Conservation (phyloP, 2,888 invertebrate genomes). For the Coenonympha arcania region DNA sequence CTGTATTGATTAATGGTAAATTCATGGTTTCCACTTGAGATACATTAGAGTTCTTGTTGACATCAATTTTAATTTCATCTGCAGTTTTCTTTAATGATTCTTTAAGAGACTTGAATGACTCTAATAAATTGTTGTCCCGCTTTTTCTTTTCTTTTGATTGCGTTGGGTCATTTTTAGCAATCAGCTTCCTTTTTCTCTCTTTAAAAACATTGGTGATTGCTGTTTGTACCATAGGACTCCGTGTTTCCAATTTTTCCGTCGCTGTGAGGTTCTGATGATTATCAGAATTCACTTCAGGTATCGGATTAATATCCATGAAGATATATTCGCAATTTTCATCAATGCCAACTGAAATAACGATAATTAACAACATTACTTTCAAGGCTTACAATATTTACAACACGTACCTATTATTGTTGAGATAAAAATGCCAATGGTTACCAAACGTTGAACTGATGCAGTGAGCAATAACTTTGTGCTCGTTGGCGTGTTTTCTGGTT, state of each 20-base stretch:
- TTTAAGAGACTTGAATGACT: conserved; percentile 48
- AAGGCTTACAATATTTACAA: background rate
- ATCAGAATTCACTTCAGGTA: background rate
- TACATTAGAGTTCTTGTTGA: conserved; percentile 30
- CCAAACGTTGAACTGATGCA: conserved; percentile 76
- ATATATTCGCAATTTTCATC: conserved; percentile 57
- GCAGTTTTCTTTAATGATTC: conserved; percentile 45
- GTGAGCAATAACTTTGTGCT: conserved; percentile 67
- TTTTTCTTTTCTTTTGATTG: conserved; percentile 57
- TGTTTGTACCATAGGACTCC: conserved; percentile 9
- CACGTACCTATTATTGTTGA: no score
- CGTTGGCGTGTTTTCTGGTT: conserved; percentile 48
- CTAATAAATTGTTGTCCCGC: conserved; percentile 44
- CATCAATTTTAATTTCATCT: conserved; percentile 37
- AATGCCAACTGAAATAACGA: conserved; percentile 65
- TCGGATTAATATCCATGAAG: conserved; percentile 42
- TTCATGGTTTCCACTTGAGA: conserved; percentile 27
- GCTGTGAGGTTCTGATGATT: background rate
- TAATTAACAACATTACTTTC: conserved; percentile 1
- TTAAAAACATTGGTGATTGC: conserved; percentile 41
- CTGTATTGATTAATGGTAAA: background rate
- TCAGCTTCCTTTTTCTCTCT: conserved; percentile 49
- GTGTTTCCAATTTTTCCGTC: background rate
- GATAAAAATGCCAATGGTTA: no score
- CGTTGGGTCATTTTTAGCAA: conserved; percentile 31